Evolutionary conservation across 2,888 invertebrate species (phyloP), one percentile per base, ranked within the genome.

Genomic region (Eupithecia vulgata): DNA sequence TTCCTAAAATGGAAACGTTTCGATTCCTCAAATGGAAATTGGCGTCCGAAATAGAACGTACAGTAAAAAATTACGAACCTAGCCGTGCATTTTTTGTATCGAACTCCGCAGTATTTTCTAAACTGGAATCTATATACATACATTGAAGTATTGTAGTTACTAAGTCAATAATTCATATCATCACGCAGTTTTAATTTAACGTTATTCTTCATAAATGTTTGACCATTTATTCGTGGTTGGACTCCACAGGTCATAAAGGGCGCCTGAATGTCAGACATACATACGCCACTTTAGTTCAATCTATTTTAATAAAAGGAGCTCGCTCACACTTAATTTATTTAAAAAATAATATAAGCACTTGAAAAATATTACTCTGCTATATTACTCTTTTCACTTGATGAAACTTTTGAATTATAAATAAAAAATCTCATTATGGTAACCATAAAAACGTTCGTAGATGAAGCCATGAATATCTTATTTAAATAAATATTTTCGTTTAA

Each of bases 201-300:
- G 10, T 25, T 21, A 8, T 4, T 52, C 10, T 52, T 52, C 52
- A 4, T 52, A 10, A 6, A 10, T 0, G 12, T 48, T 52, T 12
- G 21, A 52, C 12, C 52, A 21, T 57, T 61, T 34, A 61, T 17
- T 17, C 34, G 61, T 61, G 61, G 25, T 61, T 17, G 61, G 4
- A 15, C 30, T 30, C 15, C 25, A 34, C 57, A 68, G 67, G 71
- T 72, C 67, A 48, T 61, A 42, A n/a, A 70, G 65, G 59, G 61
- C 66, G n/a, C 7, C 15, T 68, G 61, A 71, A 74, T 71, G 74
- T 74, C 74, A 74, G 74, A 74, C 68, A 42, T 35, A 35, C 17
- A 4, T 17, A 65, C 65, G 13, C 42, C 61, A 34, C 34, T 61
- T 57, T 25, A 25, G 62, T 35, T 52, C 67, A 69, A 66, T 72